Base-by-base conservation (phyloP, 2,888 invertebrate genomes). In the Steromphala cineraria region DNA sequence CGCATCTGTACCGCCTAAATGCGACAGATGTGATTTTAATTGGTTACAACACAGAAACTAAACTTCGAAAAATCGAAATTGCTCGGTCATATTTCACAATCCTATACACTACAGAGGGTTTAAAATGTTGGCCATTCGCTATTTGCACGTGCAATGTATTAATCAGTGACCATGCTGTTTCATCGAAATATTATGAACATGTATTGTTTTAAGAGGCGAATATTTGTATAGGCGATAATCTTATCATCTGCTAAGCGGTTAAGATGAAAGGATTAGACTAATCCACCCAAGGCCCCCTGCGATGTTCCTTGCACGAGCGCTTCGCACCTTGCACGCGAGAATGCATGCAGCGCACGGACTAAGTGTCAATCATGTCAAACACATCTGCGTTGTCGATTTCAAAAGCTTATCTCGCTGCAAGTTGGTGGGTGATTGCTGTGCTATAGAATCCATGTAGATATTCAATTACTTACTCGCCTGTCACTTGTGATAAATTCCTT, bases 181-280 rank as follows among this genome's bases (percentile, higher is more conserved):
- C 28, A 71, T 36, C 36, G 71, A 71, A 71, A 71, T 71, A 71
- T 71, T 71, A 71, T 71, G 36, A 10, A 31, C 40, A 10, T 40
- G 71, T n/a, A 36, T 71, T 71, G 71, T 71, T 36, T 71, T 40
- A 17, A 71, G 36, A 36, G 19, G n/a, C 31, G 36, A 1, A 13
- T 71, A 36, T 40, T 71, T 71, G 71, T 71, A 71, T 71, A 71
- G 71, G 71, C 36, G 71, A 71, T 71, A 71, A 71, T 71, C 71
- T 31, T 71, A 71, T 71, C 71, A 71, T 36, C 71, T 71, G 71
- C 40, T 71, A 71, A 71, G 71, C 71, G 71, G 71, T 19, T 17
- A 19, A 71, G 71, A 71, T 71, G 36, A 71, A 71, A 71, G 40
- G 71, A 71, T 71, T 36, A 71, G 36, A n/a, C 31, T 40, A 71